phyloP scores from a whole-genome alignment of 2,888 invertebrate genomes.

The Diadromus collaris region DNA sequence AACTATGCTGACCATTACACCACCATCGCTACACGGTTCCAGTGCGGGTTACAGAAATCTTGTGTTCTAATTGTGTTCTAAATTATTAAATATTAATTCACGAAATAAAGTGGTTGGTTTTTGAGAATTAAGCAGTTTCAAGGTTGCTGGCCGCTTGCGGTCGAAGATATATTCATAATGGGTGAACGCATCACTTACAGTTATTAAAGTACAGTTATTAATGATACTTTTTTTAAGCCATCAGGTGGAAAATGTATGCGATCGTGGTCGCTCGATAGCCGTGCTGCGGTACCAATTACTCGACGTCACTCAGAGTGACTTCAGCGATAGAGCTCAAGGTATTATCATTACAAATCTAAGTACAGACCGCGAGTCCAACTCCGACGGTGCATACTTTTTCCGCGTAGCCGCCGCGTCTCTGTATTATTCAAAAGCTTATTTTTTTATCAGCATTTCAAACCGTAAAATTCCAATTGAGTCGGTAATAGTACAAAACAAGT shows the following conservation, averaged over 20 bases:
- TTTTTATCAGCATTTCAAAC: background rate
- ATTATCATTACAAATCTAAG: background rate
- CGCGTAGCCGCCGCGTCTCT: background rate
- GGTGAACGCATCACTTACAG: too few relatives aligned
- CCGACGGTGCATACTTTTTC: too few relatives aligned
- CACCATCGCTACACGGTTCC: constrained; percentile 72
- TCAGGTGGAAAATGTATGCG: background rate
- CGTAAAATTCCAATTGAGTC: too few relatives aligned
- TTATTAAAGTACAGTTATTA: background rate
- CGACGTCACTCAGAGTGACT: background rate
- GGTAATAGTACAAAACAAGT: too few relatives aligned
- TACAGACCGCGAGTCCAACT: background rate
- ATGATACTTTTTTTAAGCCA: background rate
- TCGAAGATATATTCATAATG: background rate
- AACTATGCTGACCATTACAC: constrained; percentile 73
- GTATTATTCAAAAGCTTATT: background rate
- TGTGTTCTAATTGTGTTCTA: background rate
- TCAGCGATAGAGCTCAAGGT: background rate
- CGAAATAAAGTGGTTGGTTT: too few relatives aligned
- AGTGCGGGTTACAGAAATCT: background rate
- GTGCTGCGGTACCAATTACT: background rate
- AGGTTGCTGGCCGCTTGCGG: background rate
- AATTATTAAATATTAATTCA: background rate
- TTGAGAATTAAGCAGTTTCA: too few relatives aligned
- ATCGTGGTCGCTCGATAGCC: background rate